Conservation (phyloP, 2,113 vertebrate species). For the Cisticola juncidis region DNA sequence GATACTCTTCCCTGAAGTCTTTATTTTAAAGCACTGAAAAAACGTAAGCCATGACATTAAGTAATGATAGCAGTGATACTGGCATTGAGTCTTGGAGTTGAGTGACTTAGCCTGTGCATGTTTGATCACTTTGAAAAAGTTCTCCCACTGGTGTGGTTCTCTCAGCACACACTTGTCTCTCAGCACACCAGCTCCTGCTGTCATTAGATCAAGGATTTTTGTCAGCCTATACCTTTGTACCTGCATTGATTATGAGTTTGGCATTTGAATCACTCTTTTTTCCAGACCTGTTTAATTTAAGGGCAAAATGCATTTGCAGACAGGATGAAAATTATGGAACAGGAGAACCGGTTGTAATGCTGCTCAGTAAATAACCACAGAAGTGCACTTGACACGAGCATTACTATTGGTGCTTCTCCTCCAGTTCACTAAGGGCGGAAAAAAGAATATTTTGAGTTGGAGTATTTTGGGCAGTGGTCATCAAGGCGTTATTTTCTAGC, state of each 20-base stretch:
- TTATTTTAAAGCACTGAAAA: neutral
- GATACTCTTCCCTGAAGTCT: neutral
- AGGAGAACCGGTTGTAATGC: too few relatives aligned
- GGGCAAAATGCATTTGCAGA: neutral
- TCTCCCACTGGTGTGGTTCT: neutral
- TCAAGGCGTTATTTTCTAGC: neutral
- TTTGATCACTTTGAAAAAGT: neutral
- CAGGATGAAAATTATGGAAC: accelerated
- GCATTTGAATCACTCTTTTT: neutral
- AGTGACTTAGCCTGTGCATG: neutral
- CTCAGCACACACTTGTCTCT: neutral
- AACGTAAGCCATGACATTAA: neutral
- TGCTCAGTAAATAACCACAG: neutral
- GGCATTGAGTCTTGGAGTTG: accelerated
- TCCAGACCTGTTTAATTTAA: neutral
- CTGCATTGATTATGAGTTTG: neutral
- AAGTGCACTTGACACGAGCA: neutral
- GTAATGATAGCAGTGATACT: neutral
- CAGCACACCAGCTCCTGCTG: neutral
- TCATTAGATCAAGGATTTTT: neutral
- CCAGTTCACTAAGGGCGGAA: neutral
- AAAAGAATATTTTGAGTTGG: neutral
- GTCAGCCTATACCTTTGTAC: neutral
- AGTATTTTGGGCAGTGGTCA: neutral
- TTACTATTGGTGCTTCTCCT: neutral